Evolutionary conservation across 2,797 vertebrate genomes (phyloP).

Genomic region (Adelosebastes latens): DNA sequence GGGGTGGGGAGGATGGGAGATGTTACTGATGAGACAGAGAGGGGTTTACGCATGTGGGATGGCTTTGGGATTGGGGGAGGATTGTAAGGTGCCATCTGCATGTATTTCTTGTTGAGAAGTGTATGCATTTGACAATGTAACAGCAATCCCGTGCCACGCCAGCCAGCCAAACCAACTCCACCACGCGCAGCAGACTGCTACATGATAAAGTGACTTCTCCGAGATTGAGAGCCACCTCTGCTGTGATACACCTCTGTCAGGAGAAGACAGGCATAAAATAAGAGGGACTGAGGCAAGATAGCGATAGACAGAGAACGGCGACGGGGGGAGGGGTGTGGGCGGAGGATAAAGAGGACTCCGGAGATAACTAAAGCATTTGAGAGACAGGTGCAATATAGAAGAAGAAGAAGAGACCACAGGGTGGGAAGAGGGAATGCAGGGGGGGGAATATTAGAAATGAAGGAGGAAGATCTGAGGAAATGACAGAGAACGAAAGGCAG

Average conservation of each 20-base stretch:
- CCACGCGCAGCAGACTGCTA: conserved; percentile 14
- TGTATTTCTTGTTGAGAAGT: background rate
- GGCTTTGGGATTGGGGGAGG: conserved; percentile 4
- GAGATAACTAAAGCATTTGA: conserved; percentile 76
- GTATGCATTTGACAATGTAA: background rate
- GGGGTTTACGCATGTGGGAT: conserved; percentile 10
- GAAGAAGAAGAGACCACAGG: conserved; percentile 38
- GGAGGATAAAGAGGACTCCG: conserved; percentile 65
- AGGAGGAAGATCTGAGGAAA: conserved; percentile 57
- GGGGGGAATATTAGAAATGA: conserved; percentile 31
- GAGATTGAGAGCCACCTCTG: conserved; percentile 65
- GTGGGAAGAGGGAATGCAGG: conserved; percentile 11
- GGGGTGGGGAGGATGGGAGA: background rate
- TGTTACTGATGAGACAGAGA: conserved; percentile 34
- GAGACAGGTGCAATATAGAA: conserved; percentile 79
- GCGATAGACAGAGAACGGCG: conserved; percentile 39
- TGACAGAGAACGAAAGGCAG: conserved; percentile 59
- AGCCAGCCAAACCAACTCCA: conserved; percentile 3
- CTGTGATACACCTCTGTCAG: conserved; percentile 66
- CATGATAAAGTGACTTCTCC: conserved; percentile 61
- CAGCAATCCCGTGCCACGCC: background rate
- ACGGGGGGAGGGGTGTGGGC: background rate
- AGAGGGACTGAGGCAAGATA: conserved; percentile 44
- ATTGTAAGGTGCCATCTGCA: conserved; percentile 11
- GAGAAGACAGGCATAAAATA: conserved; percentile 52